Evolutionary conservation across 1,140 invertebrate species (phyloP), one percentile per base, ranked within the genome.

Genomic region (Drosophila melanogaster): DNA sequence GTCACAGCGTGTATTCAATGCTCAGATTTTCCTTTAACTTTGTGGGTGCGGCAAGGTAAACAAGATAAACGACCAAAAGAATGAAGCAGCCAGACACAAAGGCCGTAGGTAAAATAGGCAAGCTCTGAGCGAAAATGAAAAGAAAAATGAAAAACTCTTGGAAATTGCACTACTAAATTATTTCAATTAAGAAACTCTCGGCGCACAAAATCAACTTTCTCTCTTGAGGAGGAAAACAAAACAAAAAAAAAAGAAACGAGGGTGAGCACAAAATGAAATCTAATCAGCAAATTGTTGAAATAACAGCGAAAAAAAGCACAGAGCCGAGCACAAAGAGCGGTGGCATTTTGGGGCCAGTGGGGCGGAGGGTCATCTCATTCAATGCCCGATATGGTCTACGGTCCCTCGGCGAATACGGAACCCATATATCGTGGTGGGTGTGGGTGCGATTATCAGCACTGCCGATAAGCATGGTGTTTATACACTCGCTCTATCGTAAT

Each of bases 231-330:
- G 22, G 11, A n/a, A 19, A 30, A 19, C 19, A 19, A 19, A 19
- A 19, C 1, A 2, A 3, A 22, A 22, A 22, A 22, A 22, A 22
- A 22, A 22, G 19, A 22, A 22, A 41, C 40, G 71, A 26, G 6
- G 51, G 49, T 61, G 35, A 8, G 19, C 41, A 43, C 54, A 58
- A 81, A 75, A 57, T 78, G 40, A 75, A 87, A 86, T 86, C 83
- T 87, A 86, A 86, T 86, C 83, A 86, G 74, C 56, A 77, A 87
- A 86, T 86, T 86, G 83, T 87, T 86, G 65, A 81, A 86, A 86
- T 83, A 87, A 79, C 83, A 78, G 62, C 83, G 70, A 81, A 73
- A 81, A 65, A 62, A 62, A 86, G 19, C 79, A 87, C 43, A 54
- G 46, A 49, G 14, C 30, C 55, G 54, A 77, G 67, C 61, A 59